phyloP scores from a whole-genome alignment of 2,888 invertebrate genomes.

The Acrobasis repandana region DNA sequence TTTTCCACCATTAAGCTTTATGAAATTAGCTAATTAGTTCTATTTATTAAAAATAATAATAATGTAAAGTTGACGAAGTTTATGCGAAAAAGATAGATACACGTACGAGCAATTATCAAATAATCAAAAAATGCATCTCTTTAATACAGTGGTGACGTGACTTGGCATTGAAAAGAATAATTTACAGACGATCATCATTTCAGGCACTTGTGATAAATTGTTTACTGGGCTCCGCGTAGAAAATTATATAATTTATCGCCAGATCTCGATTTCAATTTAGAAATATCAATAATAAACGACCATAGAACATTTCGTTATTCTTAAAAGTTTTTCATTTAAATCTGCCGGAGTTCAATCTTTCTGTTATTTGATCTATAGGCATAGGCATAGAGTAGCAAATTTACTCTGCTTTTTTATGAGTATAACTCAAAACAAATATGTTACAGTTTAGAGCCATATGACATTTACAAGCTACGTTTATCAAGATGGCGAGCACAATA shows the following conservation, averaged over 20 bases:
- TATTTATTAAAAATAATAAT: too few species aligned
- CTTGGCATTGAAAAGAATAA: constrained; percentile 10
- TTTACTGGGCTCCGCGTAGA: background rate
- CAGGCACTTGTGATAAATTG: background rate
- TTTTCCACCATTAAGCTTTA: too few species aligned
- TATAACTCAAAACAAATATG: too few species aligned
- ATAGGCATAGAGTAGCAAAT: too few species aligned
- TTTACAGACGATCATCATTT: background rate
- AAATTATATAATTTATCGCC: background rate
- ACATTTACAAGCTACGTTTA: too few species aligned
- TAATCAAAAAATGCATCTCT: background rate
- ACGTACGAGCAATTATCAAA: background rate
- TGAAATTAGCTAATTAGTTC: too few species aligned
- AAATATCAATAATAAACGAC: background rate
- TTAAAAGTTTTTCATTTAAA: background rate
- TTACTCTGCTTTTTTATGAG: too few species aligned
- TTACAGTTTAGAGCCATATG: too few species aligned
- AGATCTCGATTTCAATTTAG: background rate
- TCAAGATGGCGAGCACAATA: too few species aligned
- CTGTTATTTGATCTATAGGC: too few species aligned
- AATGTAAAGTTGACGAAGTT: too few species aligned
- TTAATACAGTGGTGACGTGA: background rate
- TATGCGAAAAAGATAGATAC: too few species aligned
- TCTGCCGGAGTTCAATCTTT: constrained; percentile 24
- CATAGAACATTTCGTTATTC: background rate